phyloP scores from a whole-genome alignment of 2,797 vertebrate species.

The Chaenodraco wilsoni region DNA sequence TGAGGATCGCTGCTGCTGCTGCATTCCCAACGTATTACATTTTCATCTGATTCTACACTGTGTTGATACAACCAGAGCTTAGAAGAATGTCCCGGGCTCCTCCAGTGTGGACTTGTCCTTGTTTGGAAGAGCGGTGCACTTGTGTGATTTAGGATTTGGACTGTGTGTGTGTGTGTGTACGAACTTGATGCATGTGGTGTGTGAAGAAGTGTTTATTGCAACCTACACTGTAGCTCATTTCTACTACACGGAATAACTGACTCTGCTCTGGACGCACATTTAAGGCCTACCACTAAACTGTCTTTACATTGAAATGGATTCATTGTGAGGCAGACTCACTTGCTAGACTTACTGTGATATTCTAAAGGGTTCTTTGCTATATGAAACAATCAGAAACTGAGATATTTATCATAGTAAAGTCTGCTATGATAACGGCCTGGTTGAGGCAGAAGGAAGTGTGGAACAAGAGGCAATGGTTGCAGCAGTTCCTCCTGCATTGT shows the following conservation, averaged over 20 bases:
- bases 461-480: conserved; percentile 15
- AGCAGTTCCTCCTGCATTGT: conserved; percentile 11
- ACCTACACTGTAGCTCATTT: background rate
- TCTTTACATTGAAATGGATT: conserved; percentile 1
- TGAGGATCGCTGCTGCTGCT: conserved; percentile 27
- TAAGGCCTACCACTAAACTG: background rate
- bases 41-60: conserved; percentile 50
- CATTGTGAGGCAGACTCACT: background rate
- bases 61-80: conserved; percentile 75
- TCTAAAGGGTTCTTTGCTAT: background rate
- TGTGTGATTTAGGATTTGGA: conserved; percentile 35
- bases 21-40: conserved; percentile 50
- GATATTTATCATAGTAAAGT: background rate
- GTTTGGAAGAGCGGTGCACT: conserved; percentile 66
- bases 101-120: conserved; percentile 70
- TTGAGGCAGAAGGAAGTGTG: conserved; percentile 10
- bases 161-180: conserved; percentile 36
- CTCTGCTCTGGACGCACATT: background rate
- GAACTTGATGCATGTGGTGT: conserved; percentile 12
- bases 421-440: background rate
- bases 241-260: background rate
- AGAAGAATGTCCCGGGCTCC: conserved; percentile 41
- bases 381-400: background rate
- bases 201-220: conserved; percentile 13
- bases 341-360: background rate